Base-by-base conservation (phyloP, 2,888 invertebrate genomes). In the Mythimna lalbum region DNA sequence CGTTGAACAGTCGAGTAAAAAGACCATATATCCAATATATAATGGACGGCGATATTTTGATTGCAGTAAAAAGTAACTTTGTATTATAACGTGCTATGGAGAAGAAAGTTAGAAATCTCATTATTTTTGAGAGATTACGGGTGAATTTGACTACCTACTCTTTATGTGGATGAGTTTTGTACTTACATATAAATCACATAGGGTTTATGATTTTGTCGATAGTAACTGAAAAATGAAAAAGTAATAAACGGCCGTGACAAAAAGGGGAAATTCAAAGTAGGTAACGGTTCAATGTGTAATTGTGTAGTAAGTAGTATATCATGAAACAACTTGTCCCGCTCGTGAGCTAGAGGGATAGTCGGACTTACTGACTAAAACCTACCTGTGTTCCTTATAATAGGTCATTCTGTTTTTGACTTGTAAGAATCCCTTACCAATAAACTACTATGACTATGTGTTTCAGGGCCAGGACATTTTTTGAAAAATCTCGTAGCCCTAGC, bases 131-230 rank as follows among this genome's bases (percentile, higher is more conserved):
- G 53, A 56, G 4, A 66, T 66, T 6, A 66, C 1, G 66, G 55
- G 9, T 65, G 49, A 56, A 56, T 27, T 21, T 49, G 27, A 47
- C 17, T 39, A 12, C 14, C 39, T 67, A 69, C 27, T 64, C 31
- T 17, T 6, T 47, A 65, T 14, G 47, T 12, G 36, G 12, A 27
- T 56, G 14, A 19, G 6, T 63, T 36, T 60, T 56, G 52, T 71
- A 69, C 69, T 65, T 59, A 72, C 76, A 70, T 75, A 76, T 65
- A 75, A 62, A 75, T 62, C 69, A 75, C 70, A 69, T 69, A 76
- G 47, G 74, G 74, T 76, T 74, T 76, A 76, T 70, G 61, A 50
- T 23, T 79, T 68, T 67, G 63, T 52, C 57, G 60, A 68, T 49
- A 74, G 39, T 27, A 66, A 62, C 76, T 63, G 69, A 66, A 63